A percentile compares a stretch with the other conserved stretches of the same genome.
Evolutionary conservation across 2,797 vertebrate species (phyloP).

Genomic region (Nannoperca obscura): DNA sequence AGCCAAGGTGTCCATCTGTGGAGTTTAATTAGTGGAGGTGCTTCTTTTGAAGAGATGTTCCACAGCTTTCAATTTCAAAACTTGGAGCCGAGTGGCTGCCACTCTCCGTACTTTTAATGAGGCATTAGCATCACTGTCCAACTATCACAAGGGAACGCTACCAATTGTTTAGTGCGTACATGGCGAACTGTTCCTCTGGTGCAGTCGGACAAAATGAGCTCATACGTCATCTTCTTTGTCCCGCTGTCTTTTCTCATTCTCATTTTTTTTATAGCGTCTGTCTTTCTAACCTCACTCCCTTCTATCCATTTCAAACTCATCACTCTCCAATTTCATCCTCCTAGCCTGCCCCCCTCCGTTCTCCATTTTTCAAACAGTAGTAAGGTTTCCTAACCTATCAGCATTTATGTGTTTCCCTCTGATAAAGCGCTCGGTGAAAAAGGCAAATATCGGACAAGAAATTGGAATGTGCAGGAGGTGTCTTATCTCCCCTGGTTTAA

Average conservation of each 20-base stretch:
- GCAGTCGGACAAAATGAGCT: conserved; percentile 60
- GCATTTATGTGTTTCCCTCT: conserved; percentile 44
- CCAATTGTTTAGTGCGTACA: conserved; percentile 61
- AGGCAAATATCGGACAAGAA: conserved; percentile 67
- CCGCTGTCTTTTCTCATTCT: conserved; percentile 61
- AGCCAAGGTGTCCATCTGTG: conserved; percentile 69
- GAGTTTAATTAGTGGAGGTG: conserved; percentile 67
- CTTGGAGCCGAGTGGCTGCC: conserved; percentile 44
- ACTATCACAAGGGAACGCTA: conserved; percentile 57
- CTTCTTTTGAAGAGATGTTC: conserved; percentile 58
- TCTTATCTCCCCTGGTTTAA: conserved; percentile 59
- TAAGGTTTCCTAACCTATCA: conserved; percentile 43
- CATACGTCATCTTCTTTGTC: conserved; percentile 51
- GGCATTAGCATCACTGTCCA: conserved; percentile 74
- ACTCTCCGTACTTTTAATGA: conserved; percentile 73
- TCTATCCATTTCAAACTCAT: conserved; percentile 55
- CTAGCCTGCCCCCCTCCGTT: neutral
- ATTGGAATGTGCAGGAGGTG: conserved; percentile 61
- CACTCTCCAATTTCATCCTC: conserved; percentile 38
- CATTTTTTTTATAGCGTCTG: conserved; percentile 11
- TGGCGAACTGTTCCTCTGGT: conserved; percentile 55
- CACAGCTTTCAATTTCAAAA: conserved; percentile 58
- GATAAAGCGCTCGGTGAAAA: conserved; percentile 49
- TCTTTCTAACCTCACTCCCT: conserved; percentile 29
- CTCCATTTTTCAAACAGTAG: conserved; percentile 36